Evolutionary conservation across 2,113 vertebrate species (phyloP), one percentile per base, ranked within the genome.

Genomic region (Pelobates fuscus): DNA sequence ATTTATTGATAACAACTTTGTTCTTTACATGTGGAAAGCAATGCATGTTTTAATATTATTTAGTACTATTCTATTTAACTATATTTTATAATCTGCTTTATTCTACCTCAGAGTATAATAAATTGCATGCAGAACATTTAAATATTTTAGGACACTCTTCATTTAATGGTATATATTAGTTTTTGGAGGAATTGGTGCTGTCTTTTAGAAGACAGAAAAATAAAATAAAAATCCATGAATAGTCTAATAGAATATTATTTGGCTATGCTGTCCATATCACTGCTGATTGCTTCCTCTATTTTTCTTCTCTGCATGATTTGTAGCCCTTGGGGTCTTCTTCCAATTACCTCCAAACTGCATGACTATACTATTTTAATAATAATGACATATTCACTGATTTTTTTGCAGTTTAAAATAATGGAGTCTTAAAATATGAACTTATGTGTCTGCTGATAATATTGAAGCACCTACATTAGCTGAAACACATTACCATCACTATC

Each of bases 371-470:
- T 75, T 67, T 75, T 75, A 66, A 67, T 67, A 75, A 67, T 75
- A 75, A 75, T 75, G 71, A 66, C 71, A 75, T 65, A 55, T 75
- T 75, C 71, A 66, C 52, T 66, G 30, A 71, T 57, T 75, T 58
- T 37, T 67, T 75, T 54, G 32, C 54, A 67, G 63, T 62, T 75
- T 66, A 75, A 75, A 75, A 75, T 75, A 75, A 67, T 75, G 71
- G 71, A 75, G 49, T 62, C 25, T 66, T 67, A 67, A 66, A 75
- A 75, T 67, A 43, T 75, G 62, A 67, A 58, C 62, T 67, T 75
- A 67, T 75, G 71, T 29, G 62, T 67, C 62, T 67, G 32, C 71
- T 67, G 71, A 75, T 75, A 75, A 75, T 75, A 75, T 75, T 75
- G 63, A 75, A 75, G 63, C 32, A 75, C 63, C 63, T 67, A 67